Base-by-base conservation (phyloP, 2,797 vertebrate species). In the Gallinago nigripennis region DNA sequence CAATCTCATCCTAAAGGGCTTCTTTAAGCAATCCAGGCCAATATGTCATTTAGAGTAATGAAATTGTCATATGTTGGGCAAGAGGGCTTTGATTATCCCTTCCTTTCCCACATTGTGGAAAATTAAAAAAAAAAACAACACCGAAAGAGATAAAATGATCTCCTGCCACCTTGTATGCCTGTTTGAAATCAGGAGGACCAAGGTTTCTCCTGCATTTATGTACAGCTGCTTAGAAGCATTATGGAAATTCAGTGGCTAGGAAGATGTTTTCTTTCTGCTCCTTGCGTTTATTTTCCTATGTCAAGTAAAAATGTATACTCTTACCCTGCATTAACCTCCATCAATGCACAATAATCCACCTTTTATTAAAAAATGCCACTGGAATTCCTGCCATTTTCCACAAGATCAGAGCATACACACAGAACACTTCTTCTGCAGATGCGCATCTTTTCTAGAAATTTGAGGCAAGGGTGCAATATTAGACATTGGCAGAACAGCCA, bases 1-100 rank as follows among this genome's bases (percentile, higher is more conserved):
- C 33, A 92, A 87, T 76, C 82, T 89, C 76, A 69, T 78, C 37
- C 69, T 78, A 61, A 86, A 82, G 41, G 53, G 24, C 50, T 91
- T 37, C 37, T 37, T 37, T 37, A 37, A 37, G 37, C 37, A 10
- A 72, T 51, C 75, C 71, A 89, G 57, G 23, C 41, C 57, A 86
- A 24, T 61, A 39, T 15, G 50, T 83, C 61, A 91, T 86, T 92
- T 77, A 85, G 37, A 93, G 82, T 91, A 92, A 94, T 87, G 41
- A 71, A 92, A 88, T 5, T 80, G 68, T 94, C 53, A 8, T 19
- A 41, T 14, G 31, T 90, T 92, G 90, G 57, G 51, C 31, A 50
- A 92, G 60, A 76, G 16, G 70, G 31, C 56, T 88, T 83, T 82
- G 58, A 84, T 17, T 81, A 65, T 65, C 20, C 37, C 31, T 86